Conservation (phyloP, 2,888 invertebrate species). For the Melinaea marsaeus region DNA sequence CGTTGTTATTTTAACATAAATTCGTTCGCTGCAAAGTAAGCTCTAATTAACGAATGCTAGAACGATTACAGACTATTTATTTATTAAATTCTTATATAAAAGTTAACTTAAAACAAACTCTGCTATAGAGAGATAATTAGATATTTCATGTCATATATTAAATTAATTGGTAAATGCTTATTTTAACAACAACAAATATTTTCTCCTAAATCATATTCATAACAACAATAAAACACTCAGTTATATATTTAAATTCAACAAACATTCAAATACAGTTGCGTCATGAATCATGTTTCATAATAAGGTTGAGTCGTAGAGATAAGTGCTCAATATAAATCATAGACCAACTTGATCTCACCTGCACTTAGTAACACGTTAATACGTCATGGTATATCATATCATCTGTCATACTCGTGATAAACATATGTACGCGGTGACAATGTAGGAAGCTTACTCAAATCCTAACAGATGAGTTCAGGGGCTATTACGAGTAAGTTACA, state of each 20-base stretch:
- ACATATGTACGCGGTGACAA: constrained; percentile 23
- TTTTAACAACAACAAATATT: background rate
- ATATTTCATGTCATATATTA: background rate
- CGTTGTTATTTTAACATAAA: constrained; percentile 68
- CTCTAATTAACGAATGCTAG: constrained; percentile 58
- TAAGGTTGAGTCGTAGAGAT: constrained; percentile 32
- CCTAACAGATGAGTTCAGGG: constrained; percentile 1
- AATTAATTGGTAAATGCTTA: background rate
- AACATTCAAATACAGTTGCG: background rate
- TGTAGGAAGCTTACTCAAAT: constrained; percentile 11
- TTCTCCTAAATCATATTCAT: background rate
- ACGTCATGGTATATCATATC: constrained; percentile 63
- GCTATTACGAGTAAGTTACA: background rate
- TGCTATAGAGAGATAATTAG: background rate
- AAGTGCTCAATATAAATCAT: constrained; percentile 52
- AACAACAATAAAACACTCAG: too few species aligned
- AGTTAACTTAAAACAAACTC: constrained; percentile 5
- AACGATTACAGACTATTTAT: constrained; percentile 54
- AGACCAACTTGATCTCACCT: constrained; percentile 54
- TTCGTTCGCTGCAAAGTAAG: constrained; percentile 53
- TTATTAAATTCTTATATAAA: constrained; percentile 35
- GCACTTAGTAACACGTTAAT: constrained; percentile 44
- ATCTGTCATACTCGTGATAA: constrained; percentile 46
- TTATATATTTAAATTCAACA: constrained; percentile 3
- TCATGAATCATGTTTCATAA: constrained; percentile 36